Base-by-base conservation (phyloP, 1,140 invertebrate genomes). In the Charaxes varanes region DNA sequence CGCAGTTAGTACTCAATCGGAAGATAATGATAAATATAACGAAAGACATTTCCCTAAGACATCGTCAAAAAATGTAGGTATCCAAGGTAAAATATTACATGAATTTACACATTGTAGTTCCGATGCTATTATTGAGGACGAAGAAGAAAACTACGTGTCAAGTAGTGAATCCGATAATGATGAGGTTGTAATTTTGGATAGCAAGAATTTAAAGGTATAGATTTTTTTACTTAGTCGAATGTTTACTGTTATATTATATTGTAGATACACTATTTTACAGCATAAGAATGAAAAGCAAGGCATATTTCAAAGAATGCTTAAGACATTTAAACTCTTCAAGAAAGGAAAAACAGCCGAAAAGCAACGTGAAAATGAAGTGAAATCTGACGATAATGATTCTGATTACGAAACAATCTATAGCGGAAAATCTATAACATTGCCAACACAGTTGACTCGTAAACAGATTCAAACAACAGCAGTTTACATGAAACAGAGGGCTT, bases 341-440 rank as follows among this genome's bases (percentile, higher is more conserved):
- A 41, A 49, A 22, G 47, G 41, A 13, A 53, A 48, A 37, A 3
- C 2, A 15, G 26, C n/a, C 26, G 28, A 26, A 21, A 12, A 30
- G 23, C 3, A 30, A 30, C 8, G 15, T 6, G 17, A 41, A 33
- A 16, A 16, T 3, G 30, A 37, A 34, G 36, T n/a, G n/a, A n/a
- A 30, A 22, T 43, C 43, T 10, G 51, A 53, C 19, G 30, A 15
- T 4, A 72, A 54, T 15, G 70, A 72, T 7, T 66, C 69, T 0
- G 71, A 73, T 10, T 69, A 65, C 23, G 56, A 77, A 36, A 70
- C 69, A 0, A 26, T 77, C 0, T 73, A 68, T 41, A 76, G 60
- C 14, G 62, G 66, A 15, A 59, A 60, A 26, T 40, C 35, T 21
- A 54, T 50, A 12, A 47, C 28, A 24, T 27, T 37, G 13, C 35